These are phyloP conservation scores for Parazoanthus darwini DNA, from an alignment of 92 coral and sea anemone species.

Conservation along the genomic window DNA sequence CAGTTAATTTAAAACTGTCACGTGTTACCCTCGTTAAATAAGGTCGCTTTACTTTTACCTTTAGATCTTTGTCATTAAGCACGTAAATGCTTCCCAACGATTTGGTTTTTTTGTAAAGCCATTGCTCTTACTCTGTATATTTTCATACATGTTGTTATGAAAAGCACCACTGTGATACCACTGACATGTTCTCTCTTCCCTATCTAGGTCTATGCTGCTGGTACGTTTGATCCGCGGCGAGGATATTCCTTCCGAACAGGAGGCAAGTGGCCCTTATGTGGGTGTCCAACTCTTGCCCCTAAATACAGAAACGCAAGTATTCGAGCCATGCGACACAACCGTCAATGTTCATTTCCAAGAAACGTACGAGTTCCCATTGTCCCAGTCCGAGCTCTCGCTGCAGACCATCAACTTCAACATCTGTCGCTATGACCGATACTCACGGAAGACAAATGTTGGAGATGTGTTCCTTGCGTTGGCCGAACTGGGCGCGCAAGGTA, in stretches of 20 bases:
- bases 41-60: too few relatives aligned
- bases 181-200: not conserved
- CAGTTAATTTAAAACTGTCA: too few relatives aligned
- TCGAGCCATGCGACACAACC: constrained; percentile 76
- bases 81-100: too few relatives aligned
- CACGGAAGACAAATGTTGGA: constrained; percentile 77
- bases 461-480: constrained; percentile 96
- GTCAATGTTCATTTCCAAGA: constrained; percentile 81
- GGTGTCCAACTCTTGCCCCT: constrained; percentile 87
- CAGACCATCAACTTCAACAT: constrained; percentile 94
- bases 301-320: constrained; percentile 60
- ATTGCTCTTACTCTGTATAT: too few relatives aligned
- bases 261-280: constrained; percentile 84
- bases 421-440: constrained; percentile 92
- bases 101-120: too few relatives aligned
- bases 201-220: constrained; percentile 67
- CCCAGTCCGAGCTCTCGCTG: constrained; percentile 76
- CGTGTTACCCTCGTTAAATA: too few relatives aligned
- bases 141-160: not conserved
- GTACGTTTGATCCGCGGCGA: constrained; percentile 94
- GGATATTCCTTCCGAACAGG: constrained; percentile 87
- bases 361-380: constrained; percentile 69
- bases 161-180: not conserved
- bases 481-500: constrained; percentile 95
- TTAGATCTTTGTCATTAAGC: too few relatives aligned